A percentile compares a stretch with the other conserved stretches of the same genome.
Evolutionary conservation across 2,797 vertebrate genomes (phyloP).

Genomic region (Synaphobranchus kaupii): DNA sequence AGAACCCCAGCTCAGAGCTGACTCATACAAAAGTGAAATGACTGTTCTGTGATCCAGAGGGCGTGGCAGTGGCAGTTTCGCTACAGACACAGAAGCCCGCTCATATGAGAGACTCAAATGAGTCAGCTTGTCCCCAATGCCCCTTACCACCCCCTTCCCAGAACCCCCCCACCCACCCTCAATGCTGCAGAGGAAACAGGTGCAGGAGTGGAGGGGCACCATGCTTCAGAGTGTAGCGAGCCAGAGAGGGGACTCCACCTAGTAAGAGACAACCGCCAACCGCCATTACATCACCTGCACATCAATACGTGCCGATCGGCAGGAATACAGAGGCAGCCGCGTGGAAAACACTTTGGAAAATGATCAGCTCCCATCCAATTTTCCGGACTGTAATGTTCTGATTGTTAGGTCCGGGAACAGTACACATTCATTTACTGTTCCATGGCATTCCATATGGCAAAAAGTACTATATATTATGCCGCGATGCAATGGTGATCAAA

Average conservation of each 20-base stretch:
- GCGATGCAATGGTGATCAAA: neutral
- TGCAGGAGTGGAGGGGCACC: no score
- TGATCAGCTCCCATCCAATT: no score
- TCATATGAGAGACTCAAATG: neutral
- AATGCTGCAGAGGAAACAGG: neutral
- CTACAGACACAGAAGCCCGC: neutral
- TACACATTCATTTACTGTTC: no score
- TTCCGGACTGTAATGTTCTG: no score
- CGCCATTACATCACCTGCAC: neutral
- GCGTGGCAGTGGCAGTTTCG: neutral
- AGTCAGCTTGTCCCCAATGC: neutral
- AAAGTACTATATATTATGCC: neutral
- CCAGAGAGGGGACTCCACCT: neutral
- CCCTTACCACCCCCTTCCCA: no score
- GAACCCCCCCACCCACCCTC: no score
- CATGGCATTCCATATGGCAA: neutral
- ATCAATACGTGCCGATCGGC: neutral
- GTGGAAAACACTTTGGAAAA: no score
- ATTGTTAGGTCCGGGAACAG: no score
- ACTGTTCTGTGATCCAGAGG: neutral
- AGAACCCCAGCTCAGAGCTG: neutral
- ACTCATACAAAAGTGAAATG: neutral
- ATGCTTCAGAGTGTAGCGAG: no score
- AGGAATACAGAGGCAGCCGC: neutral
- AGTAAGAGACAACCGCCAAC: neutral